Base-by-base conservation (phyloP, 92 coral and sea anemone species). In the Actinernus sp. region DNA sequence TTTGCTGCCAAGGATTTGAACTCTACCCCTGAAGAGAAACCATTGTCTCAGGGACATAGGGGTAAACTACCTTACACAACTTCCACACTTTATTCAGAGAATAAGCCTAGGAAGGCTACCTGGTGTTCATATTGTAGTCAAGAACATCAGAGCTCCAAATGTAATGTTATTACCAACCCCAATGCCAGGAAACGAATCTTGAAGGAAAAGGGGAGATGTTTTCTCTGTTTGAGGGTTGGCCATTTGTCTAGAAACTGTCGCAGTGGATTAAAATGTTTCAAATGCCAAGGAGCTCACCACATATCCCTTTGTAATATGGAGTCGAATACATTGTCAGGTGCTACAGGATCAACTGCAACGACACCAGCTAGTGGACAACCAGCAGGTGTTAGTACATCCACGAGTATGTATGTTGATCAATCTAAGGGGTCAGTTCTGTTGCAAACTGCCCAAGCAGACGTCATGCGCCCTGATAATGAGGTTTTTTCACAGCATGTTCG, bases 371-470 rank as follows among this genome's bases (percentile, higher is more conserved):
- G 3, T 36, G 28, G 18, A 12, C 51, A 29, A 9, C 45, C 24
- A 60, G 48, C 37, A 6, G 27, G 11, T 26, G 67, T 36, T 27
- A 41, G 74, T 16, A 73, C 81, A 55, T 33, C 71, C 33, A 13
- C 31, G 18, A 30, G 7, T 26, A 47, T 55, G 10, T 13, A 30
- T 4, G 49, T 43, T 20, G 40, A 24, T 14, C 48, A 61, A 24
- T 48, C 38, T 6, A 61, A 36, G 31, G 40, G 32, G 3, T 30
- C 79, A 3, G 79, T 59, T 48, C 70, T 72, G 24, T 62, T 73
- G 51, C 72, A 73, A 50, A 73, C 73, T 4, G 71, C 80, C 43
- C 29, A 19, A n/a, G n/a, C n/a, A n/a, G n/a, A n/a, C n/a, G n/a
- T n/a, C n/a, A n/a, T n/a, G n/a, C n/a, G n/a, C n/a, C n/a, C n/a